phyloP scores from a whole-genome alignment of 2,888 invertebrate species.

The Epiblema foenella region DNA sequence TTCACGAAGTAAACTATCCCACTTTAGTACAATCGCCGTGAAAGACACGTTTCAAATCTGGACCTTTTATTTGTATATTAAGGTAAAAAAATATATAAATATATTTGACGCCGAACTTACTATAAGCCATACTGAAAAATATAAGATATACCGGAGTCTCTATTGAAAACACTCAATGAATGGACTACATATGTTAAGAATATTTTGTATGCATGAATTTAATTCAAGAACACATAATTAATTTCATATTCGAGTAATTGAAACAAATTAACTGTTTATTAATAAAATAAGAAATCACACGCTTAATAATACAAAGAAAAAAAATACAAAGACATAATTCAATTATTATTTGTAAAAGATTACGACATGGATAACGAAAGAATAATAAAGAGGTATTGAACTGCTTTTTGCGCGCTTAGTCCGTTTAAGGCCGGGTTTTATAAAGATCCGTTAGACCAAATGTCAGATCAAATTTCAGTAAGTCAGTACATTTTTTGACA shows the following conservation, averaged over 20 bases:
- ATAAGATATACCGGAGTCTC: not conserved
- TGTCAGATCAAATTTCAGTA: too few species aligned
- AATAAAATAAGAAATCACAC: not conserved
- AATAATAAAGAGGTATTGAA: too few species aligned
- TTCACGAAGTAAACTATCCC: too few species aligned
- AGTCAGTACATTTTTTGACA: too few species aligned
- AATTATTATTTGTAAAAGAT: not conserved
- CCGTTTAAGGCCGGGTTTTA: too few species aligned
- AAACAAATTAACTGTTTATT: not conserved
- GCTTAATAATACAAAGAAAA: constrained; percentile 8
- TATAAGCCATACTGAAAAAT: not conserved
- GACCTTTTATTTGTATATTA: too few species aligned
- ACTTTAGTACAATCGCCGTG: too few species aligned
- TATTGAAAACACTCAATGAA: not conserved
- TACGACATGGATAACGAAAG: too few species aligned
- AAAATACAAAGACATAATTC: not conserved
- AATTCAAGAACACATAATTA: not conserved
- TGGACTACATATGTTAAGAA: not conserved
- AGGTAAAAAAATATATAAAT: not conserved
- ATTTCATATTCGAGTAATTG: constrained; percentile 29
- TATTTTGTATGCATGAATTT: not conserved
- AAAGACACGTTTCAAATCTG: too few species aligned
- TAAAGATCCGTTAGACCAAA: too few species aligned
- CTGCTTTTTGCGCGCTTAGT: too few species aligned
- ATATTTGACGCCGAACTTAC: not conserved